A percentile compares a stretch with the other conserved stretches of the same genome.
phyloP scores from a whole-genome alignment of 2,797 vertebrate genomes.

The Melanotaenia trifasciata region DNA sequence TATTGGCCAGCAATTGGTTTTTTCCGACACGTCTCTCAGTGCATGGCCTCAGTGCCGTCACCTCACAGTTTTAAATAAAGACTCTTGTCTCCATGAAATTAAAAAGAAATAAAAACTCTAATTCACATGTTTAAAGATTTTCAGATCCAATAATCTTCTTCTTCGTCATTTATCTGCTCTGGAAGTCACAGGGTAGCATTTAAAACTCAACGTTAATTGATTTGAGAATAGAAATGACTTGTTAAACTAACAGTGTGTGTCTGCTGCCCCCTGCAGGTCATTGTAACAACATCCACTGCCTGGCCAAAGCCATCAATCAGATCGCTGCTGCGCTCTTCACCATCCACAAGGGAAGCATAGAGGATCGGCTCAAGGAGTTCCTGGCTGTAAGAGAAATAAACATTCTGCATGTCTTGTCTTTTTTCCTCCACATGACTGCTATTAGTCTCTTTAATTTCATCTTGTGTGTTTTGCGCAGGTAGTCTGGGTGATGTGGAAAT shows the following conservation, averaged over 20 bases:
- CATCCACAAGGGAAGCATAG: conserved; percentile 99
- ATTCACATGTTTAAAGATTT: not conserved
- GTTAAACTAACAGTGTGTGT: not conserved
- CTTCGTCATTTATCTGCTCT: not conserved
- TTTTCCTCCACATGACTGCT: not conserved
- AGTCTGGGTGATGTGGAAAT: not conserved
- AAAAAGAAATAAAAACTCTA: not conserved
- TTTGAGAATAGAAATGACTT: not conserved
- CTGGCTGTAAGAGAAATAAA: conserved; percentile 87
- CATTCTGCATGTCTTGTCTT: not conserved
- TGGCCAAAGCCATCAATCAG: conserved; percentile 99
- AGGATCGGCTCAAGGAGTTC: conserved; percentile 99
- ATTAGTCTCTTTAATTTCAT: not conserved
- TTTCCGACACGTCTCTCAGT: conserved; percentile 27
- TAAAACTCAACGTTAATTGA: not conserved
- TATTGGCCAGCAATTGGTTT: conserved; percentile 27
- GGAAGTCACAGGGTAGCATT: conserved; percentile 5
- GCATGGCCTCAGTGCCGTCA: not conserved
- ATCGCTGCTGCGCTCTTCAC: conserved; percentile 98
- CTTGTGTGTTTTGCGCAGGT: not conserved
- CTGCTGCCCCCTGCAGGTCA: conserved; percentile 86
- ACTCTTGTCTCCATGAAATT: conserved; percentile 11
- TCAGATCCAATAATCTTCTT: not conserved
- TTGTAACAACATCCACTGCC: conserved; percentile 98
- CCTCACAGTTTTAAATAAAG: not conserved